A percentile compares a stretch with the other conserved stretches of the same genome.
phyloP scores from a whole-genome alignment of 2,797 vertebrate species.

The Gorsachius magnificus region DNA sequence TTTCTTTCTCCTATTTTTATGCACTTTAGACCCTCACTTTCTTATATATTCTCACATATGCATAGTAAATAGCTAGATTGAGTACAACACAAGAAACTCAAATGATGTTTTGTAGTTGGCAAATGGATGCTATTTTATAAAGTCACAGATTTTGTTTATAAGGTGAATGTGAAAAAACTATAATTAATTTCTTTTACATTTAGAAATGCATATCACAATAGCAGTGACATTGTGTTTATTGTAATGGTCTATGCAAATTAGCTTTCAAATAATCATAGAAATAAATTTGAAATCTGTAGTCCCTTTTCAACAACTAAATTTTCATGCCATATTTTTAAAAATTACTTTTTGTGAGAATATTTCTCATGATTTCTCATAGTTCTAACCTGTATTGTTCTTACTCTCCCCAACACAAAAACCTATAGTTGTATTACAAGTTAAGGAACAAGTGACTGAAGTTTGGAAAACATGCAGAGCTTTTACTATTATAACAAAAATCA shows the following conservation, averaged over 20 bases:
- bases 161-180: not conserved
- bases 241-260: not conserved
- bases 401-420: not conserved
- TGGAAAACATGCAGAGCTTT: not conserved
- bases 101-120: not conserved
- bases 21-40: not conserved
- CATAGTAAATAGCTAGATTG: not conserved
- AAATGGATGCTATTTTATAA: not conserved
- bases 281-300: not conserved
- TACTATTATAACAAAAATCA: not conserved
- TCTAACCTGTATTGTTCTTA: not conserved
- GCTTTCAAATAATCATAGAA: not conserved
- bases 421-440: not conserved
- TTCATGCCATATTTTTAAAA: rapidly evolving
- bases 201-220: not conserved
- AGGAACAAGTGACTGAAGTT: not conserved
- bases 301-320: not conserved
- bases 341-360: not conserved
- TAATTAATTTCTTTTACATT: not conserved
- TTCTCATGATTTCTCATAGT: not conserved
- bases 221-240: not conserved
- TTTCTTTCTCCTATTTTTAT: not conserved
- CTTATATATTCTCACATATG: not conserved
- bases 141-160: not conserved
- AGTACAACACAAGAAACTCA: not conserved